Conservation (phyloP, 1,140 invertebrate genomes). For the Drosophila malerkotliana region DNA sequence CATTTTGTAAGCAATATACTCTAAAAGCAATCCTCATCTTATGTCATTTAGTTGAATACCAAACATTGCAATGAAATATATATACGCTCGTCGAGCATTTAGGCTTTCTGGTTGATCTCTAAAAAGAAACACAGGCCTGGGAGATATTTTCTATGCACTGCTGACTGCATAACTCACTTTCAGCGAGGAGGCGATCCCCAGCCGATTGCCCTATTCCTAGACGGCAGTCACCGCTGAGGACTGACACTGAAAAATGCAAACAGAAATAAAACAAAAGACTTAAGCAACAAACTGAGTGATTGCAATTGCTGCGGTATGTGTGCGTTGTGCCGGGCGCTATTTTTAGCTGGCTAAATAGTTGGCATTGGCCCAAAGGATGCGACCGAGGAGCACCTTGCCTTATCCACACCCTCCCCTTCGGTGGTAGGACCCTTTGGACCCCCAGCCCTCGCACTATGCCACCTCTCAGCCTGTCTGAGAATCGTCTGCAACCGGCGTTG, state of each 20-base stretch:
- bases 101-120: slow-evolving; percentile 31
- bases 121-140: not conserved
- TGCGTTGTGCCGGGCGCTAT: slow-evolving; percentile 48
- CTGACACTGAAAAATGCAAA: slow-evolving; percentile 82
- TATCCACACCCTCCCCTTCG: slow-evolving; percentile 10
- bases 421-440: not conserved
- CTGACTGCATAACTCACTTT: slow-evolving; percentile 80
- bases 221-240: slow-evolving; percentile 17
- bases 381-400: slow-evolving; percentile 39
- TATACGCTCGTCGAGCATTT: slow-evolving; percentile 35
- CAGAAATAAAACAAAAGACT: slow-evolving; percentile 83
- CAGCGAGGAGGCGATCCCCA: slow-evolving; percentile 55
- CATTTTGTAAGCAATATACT: slow-evolving; percentile 1
- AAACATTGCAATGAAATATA: slow-evolving; percentile 66
- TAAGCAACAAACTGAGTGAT: slow-evolving; percentile 82
- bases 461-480: slow-evolving; percentile 22
- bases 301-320: slow-evolving; percentile 73
- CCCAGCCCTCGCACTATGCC: not conserved
- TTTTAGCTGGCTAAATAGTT: slow-evolving; percentile 79
- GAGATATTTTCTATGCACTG: slow-evolving; percentile 76
- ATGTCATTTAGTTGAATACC: slow-evolving; percentile 46
- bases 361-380: slow-evolving; percentile 77
- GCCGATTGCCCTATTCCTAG: slow-evolving; percentile 48
- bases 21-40: slow-evolving; percentile 15
- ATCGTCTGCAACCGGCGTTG: slow-evolving; percentile 51